Percentiles rank a stretch among this genome's conserved stretches.
These are phyloP conservation scores for Koerneria pararmatus DNA, from an alignment of 2,888 invertebrate genomes.

Conservation along the genomic window DNA sequence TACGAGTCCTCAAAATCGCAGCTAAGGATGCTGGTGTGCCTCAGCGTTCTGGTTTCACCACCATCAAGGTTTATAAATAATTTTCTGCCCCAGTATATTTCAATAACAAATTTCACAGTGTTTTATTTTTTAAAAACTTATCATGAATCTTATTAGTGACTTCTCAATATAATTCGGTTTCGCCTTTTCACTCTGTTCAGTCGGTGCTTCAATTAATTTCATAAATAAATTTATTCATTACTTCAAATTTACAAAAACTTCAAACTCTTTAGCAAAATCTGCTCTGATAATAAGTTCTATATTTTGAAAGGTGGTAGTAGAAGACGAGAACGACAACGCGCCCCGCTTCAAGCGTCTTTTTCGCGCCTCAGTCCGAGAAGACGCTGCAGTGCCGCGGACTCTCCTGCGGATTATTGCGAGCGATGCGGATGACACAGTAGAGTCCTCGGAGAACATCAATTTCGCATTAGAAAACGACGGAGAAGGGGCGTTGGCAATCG, in stretches of 20 bases:
- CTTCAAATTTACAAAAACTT: neutral
- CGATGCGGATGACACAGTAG: conserved; percentile 38
- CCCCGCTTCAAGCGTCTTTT: conserved; percentile 70
- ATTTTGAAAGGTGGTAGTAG: conserved; percentile 63
- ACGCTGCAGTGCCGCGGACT: conserved; percentile 21
- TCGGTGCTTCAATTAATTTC: neutral
- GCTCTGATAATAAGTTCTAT: too few species aligned
- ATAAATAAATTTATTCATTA: neutral
- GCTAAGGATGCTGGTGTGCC: conserved; percentile 80
- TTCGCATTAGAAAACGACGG: conserved; percentile 29
- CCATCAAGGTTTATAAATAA: conserved; percentile 79
- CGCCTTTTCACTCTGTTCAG: neutral
- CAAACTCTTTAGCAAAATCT: neutral
- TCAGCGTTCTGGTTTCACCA: conserved; percentile 75
- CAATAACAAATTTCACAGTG: too few species aligned
- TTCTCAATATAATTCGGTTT: neutral
- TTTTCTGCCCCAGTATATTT: too few species aligned
- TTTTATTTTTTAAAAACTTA: too few species aligned
- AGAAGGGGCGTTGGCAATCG: conserved; percentile 28
- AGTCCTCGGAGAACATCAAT: conserved; percentile 25
- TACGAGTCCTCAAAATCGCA: conserved; percentile 80
- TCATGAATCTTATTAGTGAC: too few species aligned
- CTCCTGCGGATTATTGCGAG: conserved; percentile 32
- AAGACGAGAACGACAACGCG: conserved; percentile 90
- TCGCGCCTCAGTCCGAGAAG: conserved; percentile 37